Evolutionary conservation across 2,113 vertebrate genomes (phyloP).

Genomic region (Oceanodroma tethys): DNA sequence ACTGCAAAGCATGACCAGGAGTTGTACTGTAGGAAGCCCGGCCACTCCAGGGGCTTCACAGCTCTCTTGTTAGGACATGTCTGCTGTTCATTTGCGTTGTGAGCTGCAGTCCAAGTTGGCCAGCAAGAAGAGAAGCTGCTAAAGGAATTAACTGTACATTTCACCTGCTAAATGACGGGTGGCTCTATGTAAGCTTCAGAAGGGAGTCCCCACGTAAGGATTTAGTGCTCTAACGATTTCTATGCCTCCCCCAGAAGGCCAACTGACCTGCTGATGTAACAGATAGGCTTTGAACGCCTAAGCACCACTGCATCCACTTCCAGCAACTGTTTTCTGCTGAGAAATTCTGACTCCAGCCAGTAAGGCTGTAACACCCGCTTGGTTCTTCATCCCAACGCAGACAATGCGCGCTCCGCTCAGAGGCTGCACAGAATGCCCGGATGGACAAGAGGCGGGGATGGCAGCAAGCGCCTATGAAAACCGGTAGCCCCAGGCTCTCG

Average conservation of each 20-base stretch:
- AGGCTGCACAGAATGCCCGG: slow-evolving; percentile 53
- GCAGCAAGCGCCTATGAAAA: slow-evolving; percentile 67
- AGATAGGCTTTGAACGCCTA: slow-evolving; percentile 36
- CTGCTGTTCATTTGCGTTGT: not conserved
- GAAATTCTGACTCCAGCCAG: slow-evolving; percentile 33
- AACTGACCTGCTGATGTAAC: slow-evolving; percentile 17
- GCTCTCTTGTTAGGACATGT: not conserved
- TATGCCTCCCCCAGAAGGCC: not conserved
- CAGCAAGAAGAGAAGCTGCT: slow-evolving; percentile 31
- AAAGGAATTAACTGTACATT: slow-evolving; percentile 32
- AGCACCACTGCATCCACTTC: slow-evolving; percentile 48
- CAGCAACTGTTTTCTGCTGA: slow-evolving; percentile 19
- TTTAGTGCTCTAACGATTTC: not conserved
- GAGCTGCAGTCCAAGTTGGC: slow-evolving; percentile 53
- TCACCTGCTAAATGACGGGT: not conserved
- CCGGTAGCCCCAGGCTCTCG: slow-evolving; percentile 60
- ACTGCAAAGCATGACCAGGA: not conserved
- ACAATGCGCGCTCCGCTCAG: not conserved
- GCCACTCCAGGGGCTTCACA: not conserved
- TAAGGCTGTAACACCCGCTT: slow-evolving; percentile 1
- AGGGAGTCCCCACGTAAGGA: not conserved
- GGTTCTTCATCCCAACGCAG: slow-evolving; percentile 41
- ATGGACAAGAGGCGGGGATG: slow-evolving; percentile 55
- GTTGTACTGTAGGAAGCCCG: not conserved
- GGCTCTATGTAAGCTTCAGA: slow-evolving; percentile 32